Conservation (phyloP, 2,113 vertebrate genomes). For the Aegithalos caudatus region DNA sequence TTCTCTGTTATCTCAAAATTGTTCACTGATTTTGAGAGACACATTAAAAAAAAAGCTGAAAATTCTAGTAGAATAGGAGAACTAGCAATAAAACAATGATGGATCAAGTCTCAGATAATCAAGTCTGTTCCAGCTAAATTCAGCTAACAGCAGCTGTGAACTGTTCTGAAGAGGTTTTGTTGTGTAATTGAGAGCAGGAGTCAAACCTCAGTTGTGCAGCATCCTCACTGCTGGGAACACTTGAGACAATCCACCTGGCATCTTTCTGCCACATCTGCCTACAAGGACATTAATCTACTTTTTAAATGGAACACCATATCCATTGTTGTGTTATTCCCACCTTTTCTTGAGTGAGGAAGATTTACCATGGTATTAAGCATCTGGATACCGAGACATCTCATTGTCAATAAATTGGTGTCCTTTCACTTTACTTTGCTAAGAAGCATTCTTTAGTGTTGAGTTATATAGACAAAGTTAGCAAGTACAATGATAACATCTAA, state of each 20-base stretch:
- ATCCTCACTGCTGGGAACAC: neutral
- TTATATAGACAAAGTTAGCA: neutral
- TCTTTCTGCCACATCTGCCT: neutral
- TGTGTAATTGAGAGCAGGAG: neutral
- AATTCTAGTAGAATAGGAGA: neutral
- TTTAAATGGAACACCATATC: neutral
- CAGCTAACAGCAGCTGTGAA: neutral
- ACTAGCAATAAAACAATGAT: neutral
- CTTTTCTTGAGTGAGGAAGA: rapidly evolving
- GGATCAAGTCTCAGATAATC: neutral
- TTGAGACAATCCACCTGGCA: neutral
- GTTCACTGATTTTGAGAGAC: neutral
- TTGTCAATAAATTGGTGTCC: neutral
- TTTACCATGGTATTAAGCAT: neutral
- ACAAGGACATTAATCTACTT: neutral
- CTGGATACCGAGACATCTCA: neutral
- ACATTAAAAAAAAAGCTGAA: neutral
- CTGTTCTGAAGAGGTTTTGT: neutral
- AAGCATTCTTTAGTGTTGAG: neutral
- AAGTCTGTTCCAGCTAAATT: neutral
- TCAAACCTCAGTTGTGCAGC: neutral
- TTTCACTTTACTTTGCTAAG: neutral
- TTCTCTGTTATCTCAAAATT: neutral
- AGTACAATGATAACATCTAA: rapidly evolving
- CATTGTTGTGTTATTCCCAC: neutral